phyloP scores from a whole-genome alignment of 2,113 vertebrate species.

The Leucosticte australis region DNA sequence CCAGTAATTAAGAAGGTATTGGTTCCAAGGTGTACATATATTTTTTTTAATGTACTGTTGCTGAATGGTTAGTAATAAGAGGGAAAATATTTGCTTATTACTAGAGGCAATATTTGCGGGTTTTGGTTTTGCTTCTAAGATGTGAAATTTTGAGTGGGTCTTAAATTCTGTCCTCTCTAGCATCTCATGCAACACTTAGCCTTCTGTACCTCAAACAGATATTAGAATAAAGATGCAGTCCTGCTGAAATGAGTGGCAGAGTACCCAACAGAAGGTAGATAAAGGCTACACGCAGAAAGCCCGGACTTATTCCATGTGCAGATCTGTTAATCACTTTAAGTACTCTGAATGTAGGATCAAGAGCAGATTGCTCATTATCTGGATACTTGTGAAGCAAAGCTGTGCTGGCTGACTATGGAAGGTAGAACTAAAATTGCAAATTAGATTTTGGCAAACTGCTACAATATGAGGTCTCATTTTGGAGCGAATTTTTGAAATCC shows the following conservation, averaged over 20 bases:
- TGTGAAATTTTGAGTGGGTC: neutral
- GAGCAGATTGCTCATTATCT: constrained; percentile 60
- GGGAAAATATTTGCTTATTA: neutral
- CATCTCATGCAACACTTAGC: neutral
- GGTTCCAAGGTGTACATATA: neutral
- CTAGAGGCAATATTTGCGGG: neutral
- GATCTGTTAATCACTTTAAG: constrained; percentile 51
- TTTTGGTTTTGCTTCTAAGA: neutral
- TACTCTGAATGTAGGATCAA: constrained; percentile 25
- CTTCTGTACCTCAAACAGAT: neutral
- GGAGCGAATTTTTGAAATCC: neutral
- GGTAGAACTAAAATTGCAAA: constrained; percentile 15
- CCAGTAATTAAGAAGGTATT: constrained; percentile 52
- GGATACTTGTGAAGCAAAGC: constrained; percentile 33
- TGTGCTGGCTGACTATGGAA: neutral
- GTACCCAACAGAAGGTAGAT: neutral
- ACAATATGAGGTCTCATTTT: neutral
- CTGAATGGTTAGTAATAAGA: neutral
- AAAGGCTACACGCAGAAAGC: neutral
- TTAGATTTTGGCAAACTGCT: neutral
- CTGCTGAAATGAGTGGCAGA: neutral
- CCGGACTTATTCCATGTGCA: neutral
- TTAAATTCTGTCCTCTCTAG: neutral
- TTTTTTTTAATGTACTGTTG: neutral
- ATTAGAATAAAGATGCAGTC: neutral